Percentiles rank a stretch among this genome's conserved stretches.
Evolutionary conservation across 2,113 vertebrate genomes (phyloP).

Genomic region (Chelonoidis abingdonii): DNA sequence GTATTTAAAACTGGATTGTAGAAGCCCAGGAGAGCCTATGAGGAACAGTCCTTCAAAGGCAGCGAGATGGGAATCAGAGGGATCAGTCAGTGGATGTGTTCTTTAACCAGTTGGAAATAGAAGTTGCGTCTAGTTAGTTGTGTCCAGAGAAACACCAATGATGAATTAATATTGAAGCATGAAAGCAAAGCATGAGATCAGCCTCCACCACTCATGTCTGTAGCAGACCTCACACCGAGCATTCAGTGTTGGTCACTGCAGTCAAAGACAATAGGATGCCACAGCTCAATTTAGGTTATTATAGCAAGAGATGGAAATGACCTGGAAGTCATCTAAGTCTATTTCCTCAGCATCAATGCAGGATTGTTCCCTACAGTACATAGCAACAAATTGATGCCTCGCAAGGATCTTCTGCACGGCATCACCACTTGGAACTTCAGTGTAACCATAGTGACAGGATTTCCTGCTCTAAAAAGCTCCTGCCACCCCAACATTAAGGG

Average conservation of each 20-base stretch:
- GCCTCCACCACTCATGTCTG: background rate
- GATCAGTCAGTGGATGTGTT: background rate
- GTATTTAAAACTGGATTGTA: background rate
- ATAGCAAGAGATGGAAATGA: background rate
- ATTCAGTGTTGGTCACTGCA: background rate
- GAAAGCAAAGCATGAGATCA: background rate
- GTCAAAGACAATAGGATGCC: background rate
- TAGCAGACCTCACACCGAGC: background rate
- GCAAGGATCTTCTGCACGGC: background rate
- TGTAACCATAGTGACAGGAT: background rate
- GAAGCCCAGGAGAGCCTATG: background rate
- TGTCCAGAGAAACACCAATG: background rate
- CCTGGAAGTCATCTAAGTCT: background rate
- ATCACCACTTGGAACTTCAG: background rate
- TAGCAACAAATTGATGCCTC: background rate
- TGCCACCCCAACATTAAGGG: background rate
- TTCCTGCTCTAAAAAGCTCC: background rate
- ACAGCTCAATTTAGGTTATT: background rate
- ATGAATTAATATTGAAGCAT: background rate
- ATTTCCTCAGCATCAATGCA: background rate
- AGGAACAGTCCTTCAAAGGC: background rate
- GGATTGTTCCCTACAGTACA: background rate
- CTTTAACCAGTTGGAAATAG: background rate
- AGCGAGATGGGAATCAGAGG: background rate
- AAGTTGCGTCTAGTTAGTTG: background rate